A percentile compares a stretch with the other conserved stretches of the same genome.
Conservation (phyloP, 1,140 invertebrate species). For the Cherax destructor region DNA sequence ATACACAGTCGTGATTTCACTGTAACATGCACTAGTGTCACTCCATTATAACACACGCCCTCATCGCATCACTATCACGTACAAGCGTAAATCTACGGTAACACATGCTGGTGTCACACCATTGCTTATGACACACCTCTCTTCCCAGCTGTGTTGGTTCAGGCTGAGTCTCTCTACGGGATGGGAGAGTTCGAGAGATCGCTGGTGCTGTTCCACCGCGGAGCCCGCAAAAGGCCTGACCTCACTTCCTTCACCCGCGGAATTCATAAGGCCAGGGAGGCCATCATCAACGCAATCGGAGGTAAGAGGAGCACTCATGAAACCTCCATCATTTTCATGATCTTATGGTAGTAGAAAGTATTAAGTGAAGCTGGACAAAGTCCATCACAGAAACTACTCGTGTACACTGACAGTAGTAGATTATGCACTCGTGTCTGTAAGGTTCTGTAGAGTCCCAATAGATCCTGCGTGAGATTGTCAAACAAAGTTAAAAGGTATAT, state of each 20-base stretch:
- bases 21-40: too few relatives aligned
- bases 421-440: too few relatives aligned
- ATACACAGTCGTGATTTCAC: too few relatives aligned
- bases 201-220: constrained; percentile 92
- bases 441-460: too few relatives aligned
- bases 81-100: too few relatives aligned
- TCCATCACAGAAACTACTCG: background rate
- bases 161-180: constrained; percentile 94
- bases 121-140: background rate
- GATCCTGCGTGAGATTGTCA: too few relatives aligned
- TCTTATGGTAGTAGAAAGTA: background rate
- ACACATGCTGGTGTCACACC: too few relatives aligned
- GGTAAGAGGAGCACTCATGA: constrained; percentile 74
- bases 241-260: constrained; percentile 90
- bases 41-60: too few relatives aligned
- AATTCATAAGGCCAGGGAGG: constrained; percentile 94
- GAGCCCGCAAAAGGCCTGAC: constrained; percentile 88
- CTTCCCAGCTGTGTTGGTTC: constrained; percentile 86
- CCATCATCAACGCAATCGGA: constrained; percentile 94
- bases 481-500: too few relatives aligned
- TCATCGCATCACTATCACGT: too few relatives aligned
- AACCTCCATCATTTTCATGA: background rate
- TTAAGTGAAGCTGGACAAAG: background rate
- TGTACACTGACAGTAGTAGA: too few relatives aligned
- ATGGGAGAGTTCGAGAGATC: constrained; percentile 95